Evolutionary conservation across 2,113 vertebrate genomes (phyloP).

Genomic region (Oostethus manadensis): DNA sequence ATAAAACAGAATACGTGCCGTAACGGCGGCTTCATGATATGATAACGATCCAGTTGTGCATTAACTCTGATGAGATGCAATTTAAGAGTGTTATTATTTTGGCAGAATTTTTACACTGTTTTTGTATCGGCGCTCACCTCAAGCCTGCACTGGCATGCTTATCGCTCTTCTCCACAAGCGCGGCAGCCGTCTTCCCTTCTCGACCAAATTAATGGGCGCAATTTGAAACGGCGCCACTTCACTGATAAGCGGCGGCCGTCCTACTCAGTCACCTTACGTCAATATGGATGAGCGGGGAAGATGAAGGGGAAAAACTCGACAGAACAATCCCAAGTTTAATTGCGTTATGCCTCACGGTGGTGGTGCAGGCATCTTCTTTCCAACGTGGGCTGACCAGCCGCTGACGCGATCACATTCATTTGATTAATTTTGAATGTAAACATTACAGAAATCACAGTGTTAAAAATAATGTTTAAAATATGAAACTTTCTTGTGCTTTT

Average conservation of each 20-base stretch:
- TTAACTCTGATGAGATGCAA: no score
- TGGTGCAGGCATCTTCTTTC: constrained; percentile 47
- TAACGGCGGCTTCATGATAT: no score
- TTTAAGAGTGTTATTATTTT: no score
- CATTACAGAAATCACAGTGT: no score
- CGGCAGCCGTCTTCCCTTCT: constrained; percentile 23
- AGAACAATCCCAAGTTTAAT: constrained; percentile 60
- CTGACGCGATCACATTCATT: constrained; percentile 47
- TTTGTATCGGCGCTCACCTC: no score
- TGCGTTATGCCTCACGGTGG: constrained; percentile 60
- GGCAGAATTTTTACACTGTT: no score
- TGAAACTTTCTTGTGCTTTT: no score
- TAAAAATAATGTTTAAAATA: no score
- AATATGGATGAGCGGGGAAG: constrained; percentile 59
- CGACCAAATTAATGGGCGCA: constrained; percentile 62
- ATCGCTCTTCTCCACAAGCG: constrained; percentile 33
- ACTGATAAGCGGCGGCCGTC: constrained; percentile 61
- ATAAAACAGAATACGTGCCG: no score
- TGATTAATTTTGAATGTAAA: no score
- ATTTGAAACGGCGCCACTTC: constrained; percentile 63
- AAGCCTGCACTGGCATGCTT: constrained; percentile 25
- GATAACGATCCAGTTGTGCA: no score
- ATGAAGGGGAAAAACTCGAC: constrained; percentile 60
- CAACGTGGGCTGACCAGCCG: constrained; percentile 29
- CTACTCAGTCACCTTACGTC: constrained; percentile 57